Percentiles rank a stretch among this genome's conserved stretches.
phyloP scores from a whole-genome alignment of 2,113 vertebrate species.

The Oophaga pumilio region DNA sequence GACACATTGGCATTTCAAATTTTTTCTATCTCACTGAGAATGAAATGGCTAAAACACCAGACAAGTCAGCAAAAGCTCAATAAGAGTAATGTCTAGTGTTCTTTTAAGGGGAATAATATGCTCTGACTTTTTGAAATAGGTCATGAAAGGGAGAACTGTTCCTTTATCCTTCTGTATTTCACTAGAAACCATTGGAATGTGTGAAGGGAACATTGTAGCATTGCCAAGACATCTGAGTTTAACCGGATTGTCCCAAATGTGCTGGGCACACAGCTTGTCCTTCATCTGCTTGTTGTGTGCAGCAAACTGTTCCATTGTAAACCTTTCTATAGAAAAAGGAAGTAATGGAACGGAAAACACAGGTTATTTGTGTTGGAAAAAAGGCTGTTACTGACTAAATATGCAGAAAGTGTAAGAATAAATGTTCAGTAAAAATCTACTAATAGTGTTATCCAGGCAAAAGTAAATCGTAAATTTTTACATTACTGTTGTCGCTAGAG shows the following conservation, averaged over 20 bases:
- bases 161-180: conserved; percentile 23
- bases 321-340: neutral
- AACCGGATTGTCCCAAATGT: conserved; percentile 38
- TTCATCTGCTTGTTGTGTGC: conserved; percentile 26
- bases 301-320: conserved; percentile 36
- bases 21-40: no score
- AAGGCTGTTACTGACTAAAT: neutral
- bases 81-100: neutral
- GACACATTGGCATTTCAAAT: no score
- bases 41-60: neutral
- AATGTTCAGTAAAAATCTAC: neutral
- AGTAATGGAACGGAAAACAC: conserved; percentile 9
- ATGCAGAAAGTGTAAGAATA: neutral
- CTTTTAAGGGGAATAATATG: conserved; percentile 27
- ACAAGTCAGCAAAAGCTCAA: neutral
- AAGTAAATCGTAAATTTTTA: no score
- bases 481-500: no score
- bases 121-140: conserved; percentile 25
- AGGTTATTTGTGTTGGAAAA: neutral
- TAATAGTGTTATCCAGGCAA: neutral
- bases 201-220: conserved; percentile 36
- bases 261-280: conserved; percentile 33
- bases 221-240: conserved; percentile 44
- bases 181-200: conserved; percentile 38
- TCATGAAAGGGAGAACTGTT: conserved; percentile 15